Conservation (phyloP, 2,113 vertebrate genomes). For the Etheostoma cragini region DNA sequence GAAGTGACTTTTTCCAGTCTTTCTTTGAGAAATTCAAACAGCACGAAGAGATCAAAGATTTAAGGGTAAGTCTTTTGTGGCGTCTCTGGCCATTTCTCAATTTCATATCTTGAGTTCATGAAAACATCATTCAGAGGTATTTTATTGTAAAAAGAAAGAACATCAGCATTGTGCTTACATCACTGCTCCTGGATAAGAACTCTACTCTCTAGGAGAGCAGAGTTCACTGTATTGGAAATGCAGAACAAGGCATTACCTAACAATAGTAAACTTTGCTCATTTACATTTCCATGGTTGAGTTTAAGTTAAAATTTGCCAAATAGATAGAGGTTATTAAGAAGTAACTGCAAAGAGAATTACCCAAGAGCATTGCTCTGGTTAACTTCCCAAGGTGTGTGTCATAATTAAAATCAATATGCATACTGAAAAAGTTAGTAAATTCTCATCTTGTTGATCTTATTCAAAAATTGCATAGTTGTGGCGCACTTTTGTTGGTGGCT, state of each 20-base stretch:
- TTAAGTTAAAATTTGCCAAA: neutral
- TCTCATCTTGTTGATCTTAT: neutral
- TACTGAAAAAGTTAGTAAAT: neutral
- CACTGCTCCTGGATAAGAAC: neutral
- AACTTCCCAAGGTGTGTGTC: neutral
- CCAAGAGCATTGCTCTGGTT: neutral
- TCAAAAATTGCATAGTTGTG: neutral
- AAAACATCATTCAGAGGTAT: neutral
- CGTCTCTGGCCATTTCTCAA: neutral
- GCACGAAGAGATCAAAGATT: slow-evolving; percentile 92
- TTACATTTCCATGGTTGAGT: neutral
- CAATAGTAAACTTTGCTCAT: neutral
- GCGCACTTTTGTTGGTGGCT: neutral
- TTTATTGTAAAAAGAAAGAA: neutral
- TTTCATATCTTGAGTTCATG: neutral
- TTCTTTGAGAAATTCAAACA: slow-evolving; percentile 97
- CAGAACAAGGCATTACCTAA: neutral
- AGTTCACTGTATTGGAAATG: neutral
- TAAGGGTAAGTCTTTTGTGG: slow-evolving; percentile 86
- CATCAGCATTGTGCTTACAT: neutral
- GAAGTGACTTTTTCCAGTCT: slow-evolving; percentile 95
- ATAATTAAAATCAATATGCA: neutral
- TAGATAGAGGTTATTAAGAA: neutral
- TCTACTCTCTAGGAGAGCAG: neutral
- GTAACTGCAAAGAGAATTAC: neutral